Conservation (phyloP, 2,797 vertebrate genomes). For the Chelmon rostratus region DNA sequence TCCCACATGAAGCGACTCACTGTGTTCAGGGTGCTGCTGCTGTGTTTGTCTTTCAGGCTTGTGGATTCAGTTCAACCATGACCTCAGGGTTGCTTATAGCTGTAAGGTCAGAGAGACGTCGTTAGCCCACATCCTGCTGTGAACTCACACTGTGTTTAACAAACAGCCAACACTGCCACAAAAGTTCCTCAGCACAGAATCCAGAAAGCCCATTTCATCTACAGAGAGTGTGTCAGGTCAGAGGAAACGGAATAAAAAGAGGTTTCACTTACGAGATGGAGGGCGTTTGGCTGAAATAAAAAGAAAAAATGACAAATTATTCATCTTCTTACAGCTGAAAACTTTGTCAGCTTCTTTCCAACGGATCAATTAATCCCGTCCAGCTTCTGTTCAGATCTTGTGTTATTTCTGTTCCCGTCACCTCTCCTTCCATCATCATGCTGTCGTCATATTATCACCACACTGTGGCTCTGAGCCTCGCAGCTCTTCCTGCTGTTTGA, state of each 20-base stretch:
- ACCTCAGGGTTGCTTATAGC: neutral
- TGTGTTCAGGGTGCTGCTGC: neutral
- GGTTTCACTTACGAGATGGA: neutral
- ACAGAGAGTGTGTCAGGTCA: neutral
- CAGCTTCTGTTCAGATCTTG: neutral
- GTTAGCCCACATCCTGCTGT: slow-evolving; percentile 8
- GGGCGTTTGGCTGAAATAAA: no score
- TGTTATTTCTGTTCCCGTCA: neutral
- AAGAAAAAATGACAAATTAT: no score
- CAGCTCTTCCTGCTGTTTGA: neutral
- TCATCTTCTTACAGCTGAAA: no score
- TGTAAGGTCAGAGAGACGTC: slow-evolving; percentile 26
- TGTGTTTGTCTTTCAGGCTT: neutral
- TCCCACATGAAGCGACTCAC: slow-evolving; percentile 26
- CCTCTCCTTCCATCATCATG: no score
- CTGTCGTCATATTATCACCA: no score
- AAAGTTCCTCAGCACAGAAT: neutral
- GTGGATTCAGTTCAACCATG: slow-evolving; percentile 9
- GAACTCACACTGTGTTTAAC: neutral
- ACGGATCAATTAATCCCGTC: neutral
- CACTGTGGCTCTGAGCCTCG: neutral
- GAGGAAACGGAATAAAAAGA: neutral
- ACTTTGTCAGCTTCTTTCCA: no score
- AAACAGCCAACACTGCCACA: neutral
- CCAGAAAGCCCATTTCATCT: neutral